Conservation (phyloP, 2,113 vertebrate genomes). For the Chlamydotis undulata region DNA sequence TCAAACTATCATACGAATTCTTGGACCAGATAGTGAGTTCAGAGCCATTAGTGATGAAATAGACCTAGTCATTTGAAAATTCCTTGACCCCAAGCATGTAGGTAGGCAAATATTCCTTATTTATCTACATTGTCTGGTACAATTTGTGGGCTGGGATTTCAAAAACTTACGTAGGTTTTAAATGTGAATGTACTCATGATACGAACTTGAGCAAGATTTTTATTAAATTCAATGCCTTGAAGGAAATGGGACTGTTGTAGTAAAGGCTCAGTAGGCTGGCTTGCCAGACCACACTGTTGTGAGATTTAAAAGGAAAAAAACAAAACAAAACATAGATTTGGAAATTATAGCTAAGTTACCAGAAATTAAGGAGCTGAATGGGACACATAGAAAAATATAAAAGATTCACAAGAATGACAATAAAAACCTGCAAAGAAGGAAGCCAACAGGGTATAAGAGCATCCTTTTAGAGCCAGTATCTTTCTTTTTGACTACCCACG, state of each 20-base stretch:
- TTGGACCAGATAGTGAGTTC: background rate
- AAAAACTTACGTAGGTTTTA: background rate
- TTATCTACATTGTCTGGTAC: background rate
- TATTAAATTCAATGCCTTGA: background rate
- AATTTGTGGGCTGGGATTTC: background rate
- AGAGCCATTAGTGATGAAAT: background rate
- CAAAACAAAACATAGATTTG: background rate
- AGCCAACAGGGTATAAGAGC: background rate
- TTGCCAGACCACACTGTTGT: background rate
- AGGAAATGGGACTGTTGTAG: background rate
- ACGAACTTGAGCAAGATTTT: background rate
- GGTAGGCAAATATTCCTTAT: background rate
- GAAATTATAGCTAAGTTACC: background rate
- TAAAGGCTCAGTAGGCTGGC: fast-evolving
- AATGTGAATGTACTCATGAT: background rate
- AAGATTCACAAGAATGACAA: background rate
- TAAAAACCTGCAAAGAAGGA: background rate
- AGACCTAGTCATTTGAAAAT: background rate
- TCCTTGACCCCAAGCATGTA: background rate
- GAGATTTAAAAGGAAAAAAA: background rate
- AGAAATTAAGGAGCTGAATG: background rate
- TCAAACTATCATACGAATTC: background rate
- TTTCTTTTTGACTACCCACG: background rate
- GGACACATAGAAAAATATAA: background rate
- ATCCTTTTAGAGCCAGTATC: background rate